A percentile compares a stretch with the other conserved stretches of the same genome.
Conservation (phyloP, 2,113 vertebrate species). For the Orycteropus afer region DNA sequence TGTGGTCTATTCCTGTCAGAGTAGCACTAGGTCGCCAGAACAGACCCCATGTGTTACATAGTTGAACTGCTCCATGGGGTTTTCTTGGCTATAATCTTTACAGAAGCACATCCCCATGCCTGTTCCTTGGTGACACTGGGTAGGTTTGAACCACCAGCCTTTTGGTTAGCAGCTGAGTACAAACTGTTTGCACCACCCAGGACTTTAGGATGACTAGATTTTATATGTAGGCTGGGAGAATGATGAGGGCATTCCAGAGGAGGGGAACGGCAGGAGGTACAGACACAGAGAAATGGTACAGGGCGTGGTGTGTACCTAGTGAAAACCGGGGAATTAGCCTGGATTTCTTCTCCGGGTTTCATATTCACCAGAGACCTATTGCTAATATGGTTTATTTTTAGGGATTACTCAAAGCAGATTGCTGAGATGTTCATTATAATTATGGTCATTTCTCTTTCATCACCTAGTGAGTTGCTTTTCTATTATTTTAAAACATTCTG, state of each 20-base stretch:
- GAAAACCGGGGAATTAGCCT: not conserved
- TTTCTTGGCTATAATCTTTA: too few species aligned
- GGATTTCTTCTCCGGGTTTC: not conserved
- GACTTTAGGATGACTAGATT: not conserved
- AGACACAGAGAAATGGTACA: not conserved
- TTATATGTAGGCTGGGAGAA: not conserved
- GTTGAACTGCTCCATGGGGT: too few species aligned
- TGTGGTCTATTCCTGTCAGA: too few species aligned
- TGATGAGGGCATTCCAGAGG: not conserved
- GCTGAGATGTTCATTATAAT: not conserved
- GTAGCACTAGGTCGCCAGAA: too few species aligned
- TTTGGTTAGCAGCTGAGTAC: not conserved
- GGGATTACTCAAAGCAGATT: not conserved
- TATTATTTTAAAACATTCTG: not conserved
- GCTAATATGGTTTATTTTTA: conserved; percentile 2
- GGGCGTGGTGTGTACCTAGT: not conserved
- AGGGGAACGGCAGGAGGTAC: not conserved
- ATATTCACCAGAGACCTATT: not conserved
- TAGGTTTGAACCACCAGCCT: not conserved
- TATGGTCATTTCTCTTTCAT: not conserved
- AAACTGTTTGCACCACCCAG: not conserved
- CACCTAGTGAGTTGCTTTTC: not conserved
- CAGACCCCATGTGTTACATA: too few species aligned
- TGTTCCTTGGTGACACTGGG: not conserved
- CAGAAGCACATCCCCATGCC: not conserved